A percentile compares a stretch with the other conserved stretches of the same genome.
phyloP scores from a whole-genome alignment of 2,797 vertebrate genomes.

The Poecilia wingei region DNA sequence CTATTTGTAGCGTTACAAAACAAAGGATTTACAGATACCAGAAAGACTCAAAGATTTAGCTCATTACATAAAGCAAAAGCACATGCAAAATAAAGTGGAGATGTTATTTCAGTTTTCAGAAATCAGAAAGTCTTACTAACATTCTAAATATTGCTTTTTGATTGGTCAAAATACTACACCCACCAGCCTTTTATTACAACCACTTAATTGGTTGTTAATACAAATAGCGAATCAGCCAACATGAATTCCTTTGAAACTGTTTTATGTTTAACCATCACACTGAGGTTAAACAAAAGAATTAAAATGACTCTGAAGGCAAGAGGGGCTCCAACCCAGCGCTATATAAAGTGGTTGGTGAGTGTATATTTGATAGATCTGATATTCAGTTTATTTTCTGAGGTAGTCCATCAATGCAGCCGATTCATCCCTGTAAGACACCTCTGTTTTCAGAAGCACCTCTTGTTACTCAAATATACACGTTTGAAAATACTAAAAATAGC shows the following conservation, averaged over 20 bases:
- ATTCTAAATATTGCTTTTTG: neutral
- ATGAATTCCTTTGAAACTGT: neutral
- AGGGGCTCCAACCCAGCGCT: neutral
- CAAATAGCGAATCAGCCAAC: neutral
- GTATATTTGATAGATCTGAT: neutral
- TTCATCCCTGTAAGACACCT: constrained; percentile 12
- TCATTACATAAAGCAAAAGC: neutral
- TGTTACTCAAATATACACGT: constrained; percentile 38
- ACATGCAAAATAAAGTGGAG: neutral
- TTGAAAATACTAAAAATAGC: constrained; percentile 51
- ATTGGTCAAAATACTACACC: neutral
- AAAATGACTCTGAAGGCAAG: neutral
- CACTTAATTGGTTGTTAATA: neutral
- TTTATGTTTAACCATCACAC: neutral
- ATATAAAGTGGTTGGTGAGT: neutral
- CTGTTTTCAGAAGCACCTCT: constrained; percentile 7
- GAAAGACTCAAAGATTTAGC: neutral
- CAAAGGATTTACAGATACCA: neutral
- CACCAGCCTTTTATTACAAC: neutral
- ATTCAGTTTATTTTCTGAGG: constrained; percentile 3
- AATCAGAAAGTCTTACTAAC: neutral
- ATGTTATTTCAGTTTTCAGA: neutral
- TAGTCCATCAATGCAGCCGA: constrained; percentile 1
- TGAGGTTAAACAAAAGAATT: neutral
- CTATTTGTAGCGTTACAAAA: neutral